Conservation (phyloP, 1,140 invertebrate genomes). For the Drosophila kikkawai region DNA sequence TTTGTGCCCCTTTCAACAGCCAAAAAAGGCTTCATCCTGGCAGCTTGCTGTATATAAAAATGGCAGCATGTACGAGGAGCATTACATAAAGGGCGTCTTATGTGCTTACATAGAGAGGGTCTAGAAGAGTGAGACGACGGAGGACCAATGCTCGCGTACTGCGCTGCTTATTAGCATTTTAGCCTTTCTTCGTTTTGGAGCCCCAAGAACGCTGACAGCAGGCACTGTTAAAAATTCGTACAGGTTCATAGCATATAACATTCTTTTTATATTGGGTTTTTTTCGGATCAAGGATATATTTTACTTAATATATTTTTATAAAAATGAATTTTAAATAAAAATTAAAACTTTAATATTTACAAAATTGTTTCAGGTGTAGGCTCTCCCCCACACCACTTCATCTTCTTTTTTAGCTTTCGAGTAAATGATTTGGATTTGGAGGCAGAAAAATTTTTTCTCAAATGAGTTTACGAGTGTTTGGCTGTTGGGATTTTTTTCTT, state of each 20-base stretch:
- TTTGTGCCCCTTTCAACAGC: conserved; percentile 80
- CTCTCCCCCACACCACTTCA: conserved; percentile 3
- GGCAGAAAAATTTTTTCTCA: conserved; percentile 54
- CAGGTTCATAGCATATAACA: accelerated
- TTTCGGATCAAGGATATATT: not conserved
- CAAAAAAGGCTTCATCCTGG: conserved; percentile 75
- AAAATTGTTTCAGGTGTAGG: conserved; percentile 15
- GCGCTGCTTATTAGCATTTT: conserved; percentile 81
- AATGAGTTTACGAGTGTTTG: conserved; percentile 83
- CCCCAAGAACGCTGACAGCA: conserved; percentile 14
- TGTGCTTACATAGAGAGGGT: conserved; percentile 65
- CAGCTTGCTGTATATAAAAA: conserved; percentile 68
- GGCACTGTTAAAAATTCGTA: conserved; percentile 22
- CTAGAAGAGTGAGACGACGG: conserved; percentile 24
- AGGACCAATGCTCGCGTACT: conserved; percentile 45
- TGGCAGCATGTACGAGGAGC: conserved; percentile 57
- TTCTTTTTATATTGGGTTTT: too few relatives aligned
- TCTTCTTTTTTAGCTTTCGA: conserved; percentile 58
- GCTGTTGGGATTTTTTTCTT: conserved; percentile 58
- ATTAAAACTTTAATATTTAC: not conserved
- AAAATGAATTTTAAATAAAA: not conserved
- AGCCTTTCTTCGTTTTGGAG: conserved; percentile 70
- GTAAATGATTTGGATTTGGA: conserved; percentile 77
- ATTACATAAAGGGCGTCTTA: conserved; percentile 76
- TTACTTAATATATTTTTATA: not conserved